Conservation (phyloP, 1,140 invertebrate species). For the Microplitis mediator region DNA sequence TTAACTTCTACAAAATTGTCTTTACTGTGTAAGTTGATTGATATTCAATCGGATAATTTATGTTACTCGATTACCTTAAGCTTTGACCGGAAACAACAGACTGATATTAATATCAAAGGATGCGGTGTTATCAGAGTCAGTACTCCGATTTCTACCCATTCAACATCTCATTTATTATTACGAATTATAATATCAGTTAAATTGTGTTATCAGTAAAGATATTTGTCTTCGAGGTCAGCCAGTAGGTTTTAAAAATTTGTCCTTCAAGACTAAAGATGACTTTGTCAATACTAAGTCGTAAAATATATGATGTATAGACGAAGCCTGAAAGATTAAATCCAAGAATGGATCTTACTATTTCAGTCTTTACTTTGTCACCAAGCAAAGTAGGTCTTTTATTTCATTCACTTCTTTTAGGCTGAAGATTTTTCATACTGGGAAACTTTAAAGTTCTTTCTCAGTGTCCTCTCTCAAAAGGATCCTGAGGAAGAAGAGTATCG, state of each 20-base stretch:
- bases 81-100: slow-evolving; percentile 2
- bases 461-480: slow-evolving; percentile 2
- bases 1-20: too few relatives aligned
- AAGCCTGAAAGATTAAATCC: too few relatives aligned
- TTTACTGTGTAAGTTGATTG: too few relatives aligned
- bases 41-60: too few relatives aligned
- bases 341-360: too few relatives aligned
- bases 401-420: neutral
- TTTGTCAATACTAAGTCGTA: too few relatives aligned
- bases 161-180: too few relatives aligned
- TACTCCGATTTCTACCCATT: too few relatives aligned
- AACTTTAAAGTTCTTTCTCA: slow-evolving; percentile 2
- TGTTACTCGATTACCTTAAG: neutral
- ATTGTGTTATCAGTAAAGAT: too few relatives aligned
- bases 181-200: neutral
- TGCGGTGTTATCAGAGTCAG: slow-evolving; percentile 45
- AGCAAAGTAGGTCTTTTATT: too few relatives aligned
- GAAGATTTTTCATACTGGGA: neutral
- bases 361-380: too few relatives aligned
- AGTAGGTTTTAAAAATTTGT: neutral
- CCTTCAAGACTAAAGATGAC: neutral
- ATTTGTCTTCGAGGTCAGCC: neutral
- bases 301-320: too few relatives aligned
- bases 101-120: slow-evolving; percentile 49
- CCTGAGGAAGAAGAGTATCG: slow-evolving; percentile 2